Conservation (phyloP, 92 coral and sea anemone genomes). For the Phenganax marumi region DNA sequence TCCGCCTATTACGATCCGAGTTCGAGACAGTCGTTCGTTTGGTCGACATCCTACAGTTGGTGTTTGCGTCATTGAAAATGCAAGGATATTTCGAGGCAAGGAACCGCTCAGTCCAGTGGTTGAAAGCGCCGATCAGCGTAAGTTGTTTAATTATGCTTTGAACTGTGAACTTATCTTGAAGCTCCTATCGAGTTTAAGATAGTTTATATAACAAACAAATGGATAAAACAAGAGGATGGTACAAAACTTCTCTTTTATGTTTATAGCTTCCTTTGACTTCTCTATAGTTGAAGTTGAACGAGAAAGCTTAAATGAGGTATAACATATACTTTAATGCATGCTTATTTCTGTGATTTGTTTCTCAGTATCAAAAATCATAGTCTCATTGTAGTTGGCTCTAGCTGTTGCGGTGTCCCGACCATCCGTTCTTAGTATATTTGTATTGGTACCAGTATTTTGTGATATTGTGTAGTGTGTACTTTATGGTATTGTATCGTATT, state of each 20-base stretch:
- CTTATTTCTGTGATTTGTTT: too few relatives aligned
- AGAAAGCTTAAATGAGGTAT: conserved; percentile 23
- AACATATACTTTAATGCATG: background rate
- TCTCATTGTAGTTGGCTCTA: too few relatives aligned
- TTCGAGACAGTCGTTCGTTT: conserved; percentile 94
- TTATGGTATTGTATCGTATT: too few relatives aligned
- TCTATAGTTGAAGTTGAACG: conserved; percentile 18
- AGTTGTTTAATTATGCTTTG: background rate
- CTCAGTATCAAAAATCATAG: too few relatives aligned
- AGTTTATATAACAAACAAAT: background rate
- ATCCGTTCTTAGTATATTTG: too few relatives aligned
- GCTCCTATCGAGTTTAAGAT: too few relatives aligned
- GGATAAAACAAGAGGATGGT: background rate
- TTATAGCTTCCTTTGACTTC: conserved; percentile 5
- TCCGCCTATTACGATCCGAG: conserved; percentile 91
- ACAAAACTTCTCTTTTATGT: background rate
- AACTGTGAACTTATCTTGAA: too few relatives aligned
- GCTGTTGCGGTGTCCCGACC: too few relatives aligned
- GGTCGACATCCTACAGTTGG: conserved; percentile 97
- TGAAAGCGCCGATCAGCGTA: conserved; percentile 63
- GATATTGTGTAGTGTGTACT: too few relatives aligned
- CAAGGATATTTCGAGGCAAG: conserved; percentile 65
- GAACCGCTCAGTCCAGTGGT: conserved; percentile 58
- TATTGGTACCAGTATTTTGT: too few relatives aligned
- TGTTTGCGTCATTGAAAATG: conserved; percentile 71